Percentiles rank a stretch among this genome's conserved stretches.
phyloP scores from a whole-genome alignment of 2,888 invertebrate genomes.

The Colletes collaris region DNA sequence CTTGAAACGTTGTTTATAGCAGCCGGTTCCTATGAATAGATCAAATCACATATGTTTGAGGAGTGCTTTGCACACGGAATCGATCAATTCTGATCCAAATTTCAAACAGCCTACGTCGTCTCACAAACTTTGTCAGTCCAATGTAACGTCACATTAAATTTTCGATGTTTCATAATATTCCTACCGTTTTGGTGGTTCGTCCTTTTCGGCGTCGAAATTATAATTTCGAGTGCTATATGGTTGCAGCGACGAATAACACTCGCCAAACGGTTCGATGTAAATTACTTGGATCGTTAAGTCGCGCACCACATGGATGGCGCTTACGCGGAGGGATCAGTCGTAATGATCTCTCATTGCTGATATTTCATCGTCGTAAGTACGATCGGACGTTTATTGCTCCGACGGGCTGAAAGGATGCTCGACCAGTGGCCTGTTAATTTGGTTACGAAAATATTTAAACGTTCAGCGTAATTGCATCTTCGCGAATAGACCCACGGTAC shows the following conservation, averaged over 20 bases:
- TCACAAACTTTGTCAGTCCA: too few relatives aligned
- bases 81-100: not conserved
- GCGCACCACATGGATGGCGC: conserved; percentile 30
- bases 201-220: conserved; percentile 22
- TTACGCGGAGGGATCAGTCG: conserved; percentile 42
- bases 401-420: conserved; percentile 12
- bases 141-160: too few relatives aligned
- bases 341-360: conserved; percentile 57
- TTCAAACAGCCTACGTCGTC: not conserved
- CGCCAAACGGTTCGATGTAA: conserved; percentile 30
- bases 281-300: conserved; percentile 60
- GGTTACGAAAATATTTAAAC: conserved; percentile 46
- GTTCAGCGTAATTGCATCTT: conserved; percentile 2
- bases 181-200: too few relatives aligned
- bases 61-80: not conserved
- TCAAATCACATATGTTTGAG: not conserved
- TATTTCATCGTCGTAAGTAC: conserved; percentile 62
- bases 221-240: too few relatives aligned
- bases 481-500: conserved; percentile 12
- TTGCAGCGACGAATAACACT: conserved; percentile 39
- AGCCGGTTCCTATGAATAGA: not conserved
- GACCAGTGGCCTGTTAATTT: conserved; percentile 41
- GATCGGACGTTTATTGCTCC: conserved; percentile 57
- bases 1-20: not conserved
- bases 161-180: too few relatives aligned